Conservation (phyloP, 2,797 vertebrate genomes). For the Macropodus opercularis region DNA sequence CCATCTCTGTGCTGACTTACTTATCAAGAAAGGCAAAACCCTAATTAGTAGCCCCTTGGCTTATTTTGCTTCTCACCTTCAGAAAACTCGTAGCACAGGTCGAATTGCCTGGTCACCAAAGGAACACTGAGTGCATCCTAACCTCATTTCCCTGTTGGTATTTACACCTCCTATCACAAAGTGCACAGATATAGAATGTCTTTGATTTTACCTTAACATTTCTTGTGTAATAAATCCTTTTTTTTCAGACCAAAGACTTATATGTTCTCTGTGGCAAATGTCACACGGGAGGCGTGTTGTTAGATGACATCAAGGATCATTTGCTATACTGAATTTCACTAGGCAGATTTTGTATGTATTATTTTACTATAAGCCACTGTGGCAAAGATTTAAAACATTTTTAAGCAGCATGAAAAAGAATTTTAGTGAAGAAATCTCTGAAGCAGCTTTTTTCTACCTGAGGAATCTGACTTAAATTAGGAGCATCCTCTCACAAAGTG, state of each 20-base stretch:
- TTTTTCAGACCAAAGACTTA: slow-evolving; percentile 42
- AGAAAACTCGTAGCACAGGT: slow-evolving; percentile 39
- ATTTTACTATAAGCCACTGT: too few species aligned
- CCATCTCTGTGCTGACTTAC: slow-evolving; percentile 35
- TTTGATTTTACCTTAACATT: slow-evolving; percentile 23
- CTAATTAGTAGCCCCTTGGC: slow-evolving; percentile 64
- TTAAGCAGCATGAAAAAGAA: too few species aligned
- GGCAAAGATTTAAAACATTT: too few species aligned
- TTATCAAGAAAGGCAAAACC: slow-evolving; percentile 53
- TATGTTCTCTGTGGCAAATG: slow-evolving; percentile 7
- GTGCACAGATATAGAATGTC: slow-evolving; percentile 52
- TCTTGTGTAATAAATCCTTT: slow-evolving; percentile 39
- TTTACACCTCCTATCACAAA: slow-evolving; percentile 64
- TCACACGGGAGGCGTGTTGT: slow-evolving; percentile 5
- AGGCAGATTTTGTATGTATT: background rate
- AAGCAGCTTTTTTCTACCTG: too few species aligned
- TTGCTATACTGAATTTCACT: background rate
- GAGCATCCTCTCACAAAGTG: too few species aligned
- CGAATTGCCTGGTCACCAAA: slow-evolving; percentile 67
- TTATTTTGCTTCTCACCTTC: slow-evolving; percentile 60
- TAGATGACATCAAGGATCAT: slow-evolving; percentile 14
- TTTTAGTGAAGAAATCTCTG: too few species aligned
- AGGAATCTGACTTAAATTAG: too few species aligned
- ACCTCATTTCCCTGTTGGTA: slow-evolving; percentile 58
- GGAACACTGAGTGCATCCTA: slow-evolving; percentile 57